A percentile compares a stretch with the other conserved stretches of the same genome.
phyloP scores from a whole-genome alignment of 2,797 vertebrate species.

The Fratercula arctica region DNA sequence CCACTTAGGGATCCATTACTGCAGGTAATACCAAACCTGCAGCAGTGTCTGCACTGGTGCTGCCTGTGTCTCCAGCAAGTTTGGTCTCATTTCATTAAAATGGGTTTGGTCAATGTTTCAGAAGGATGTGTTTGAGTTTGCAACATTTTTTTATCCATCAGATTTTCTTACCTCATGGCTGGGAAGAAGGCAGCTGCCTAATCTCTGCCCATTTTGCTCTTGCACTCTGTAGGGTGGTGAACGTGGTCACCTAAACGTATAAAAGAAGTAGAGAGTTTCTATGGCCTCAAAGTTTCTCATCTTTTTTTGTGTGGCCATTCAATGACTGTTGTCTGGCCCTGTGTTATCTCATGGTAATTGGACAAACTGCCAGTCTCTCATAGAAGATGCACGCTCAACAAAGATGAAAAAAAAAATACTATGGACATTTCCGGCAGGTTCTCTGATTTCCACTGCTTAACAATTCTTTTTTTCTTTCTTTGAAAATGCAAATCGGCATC shows the following conservation, averaged over 20 bases:
- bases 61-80: accelerated
- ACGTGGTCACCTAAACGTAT: background rate
- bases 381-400: background rate
- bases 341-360: background rate
- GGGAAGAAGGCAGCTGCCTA: background rate
- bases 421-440: background rate
- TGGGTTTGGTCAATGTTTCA: background rate
- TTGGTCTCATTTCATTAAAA: background rate
- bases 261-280: background rate
- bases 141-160: background rate
- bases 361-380: background rate
- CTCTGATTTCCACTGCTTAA: background rate
- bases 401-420: background rate
- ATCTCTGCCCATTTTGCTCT: background rate
- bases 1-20: background rate
- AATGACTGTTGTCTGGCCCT: background rate
- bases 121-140: background rate
- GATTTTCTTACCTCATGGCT: background rate
- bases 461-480: background rate
- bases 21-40: background rate
- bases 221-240: accelerated
- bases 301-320: background rate
- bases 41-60: too few relatives aligned
- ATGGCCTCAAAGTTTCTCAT: background rate
- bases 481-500: background rate